phyloP scores from a whole-genome alignment of 2,797 vertebrate genomes.

The Cetoscarus ocellatus region DNA sequence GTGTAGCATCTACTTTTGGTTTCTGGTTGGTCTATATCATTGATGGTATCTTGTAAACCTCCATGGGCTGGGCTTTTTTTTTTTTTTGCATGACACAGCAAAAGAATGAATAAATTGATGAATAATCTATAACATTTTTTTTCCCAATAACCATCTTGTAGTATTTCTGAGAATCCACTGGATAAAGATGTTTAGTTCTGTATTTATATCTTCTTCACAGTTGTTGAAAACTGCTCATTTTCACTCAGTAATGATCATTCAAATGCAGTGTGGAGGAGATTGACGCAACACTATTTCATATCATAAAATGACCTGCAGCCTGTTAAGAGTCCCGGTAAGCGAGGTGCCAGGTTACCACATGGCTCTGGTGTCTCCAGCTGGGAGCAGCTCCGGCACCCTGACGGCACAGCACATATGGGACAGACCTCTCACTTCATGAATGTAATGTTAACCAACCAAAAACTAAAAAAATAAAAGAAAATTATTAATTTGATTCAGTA shows the following conservation, averaged over 20 bases:
- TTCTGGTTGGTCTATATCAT: too few relatives aligned
- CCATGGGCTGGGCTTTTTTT: too few relatives aligned
- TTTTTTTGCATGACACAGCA: too few relatives aligned
- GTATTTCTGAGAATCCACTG: background rate
- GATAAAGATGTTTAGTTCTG: too few relatives aligned
- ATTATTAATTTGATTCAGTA: too few relatives aligned
- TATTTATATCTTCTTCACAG: too few relatives aligned
- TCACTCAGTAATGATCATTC: background rate
- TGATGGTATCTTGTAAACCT: too few relatives aligned
- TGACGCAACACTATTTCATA: conserved; percentile 3
- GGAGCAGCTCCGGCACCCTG: conserved; percentile 47
- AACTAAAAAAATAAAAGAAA: too few relatives aligned
- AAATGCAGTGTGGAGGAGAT: background rate
- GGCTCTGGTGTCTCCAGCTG: conserved; percentile 56
- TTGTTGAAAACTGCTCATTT: too few relatives aligned
- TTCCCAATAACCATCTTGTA: background rate
- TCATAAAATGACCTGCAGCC: conserved; percentile 5
- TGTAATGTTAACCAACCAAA: conserved; percentile 15
- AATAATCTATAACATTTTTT: background rate
- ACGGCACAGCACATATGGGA: conserved; percentile 67
- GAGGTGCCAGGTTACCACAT: conserved; percentile 59
- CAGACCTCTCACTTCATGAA: conserved; percentile 20
- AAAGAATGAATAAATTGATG: too few relatives aligned
- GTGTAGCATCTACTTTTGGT: too few relatives aligned
- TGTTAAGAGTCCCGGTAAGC: conserved; percentile 29